A percentile compares a stretch with the other conserved stretches of the same genome.
phyloP scores from a whole-genome alignment of 2,888 invertebrate species.

The Ectemnius cavifrons region DNA sequence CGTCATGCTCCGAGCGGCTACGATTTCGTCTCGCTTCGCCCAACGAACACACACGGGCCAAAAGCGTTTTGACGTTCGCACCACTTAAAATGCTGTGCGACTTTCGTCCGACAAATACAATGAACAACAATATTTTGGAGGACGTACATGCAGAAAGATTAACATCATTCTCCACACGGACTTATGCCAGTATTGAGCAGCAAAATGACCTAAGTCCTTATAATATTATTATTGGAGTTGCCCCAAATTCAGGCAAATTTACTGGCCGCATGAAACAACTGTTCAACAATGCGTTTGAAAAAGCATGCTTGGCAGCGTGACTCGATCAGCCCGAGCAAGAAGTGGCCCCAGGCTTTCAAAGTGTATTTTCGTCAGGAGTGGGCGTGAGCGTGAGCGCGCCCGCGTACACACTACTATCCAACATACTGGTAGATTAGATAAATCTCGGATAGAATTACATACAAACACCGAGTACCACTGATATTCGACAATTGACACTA shows the following conservation, averaged over 20 bases:
- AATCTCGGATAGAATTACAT: slow-evolving; percentile 43
- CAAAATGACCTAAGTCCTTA: too few species aligned
- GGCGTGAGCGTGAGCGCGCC: slow-evolving; percentile 36
- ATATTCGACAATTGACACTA: too few species aligned
- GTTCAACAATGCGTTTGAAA: too few species aligned
- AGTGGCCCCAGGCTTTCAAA: too few species aligned
- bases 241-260: too few species aligned
- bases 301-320: too few species aligned
- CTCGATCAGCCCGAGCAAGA: too few species aligned
- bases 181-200: too few species aligned
- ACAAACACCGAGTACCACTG: background rate
- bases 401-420: background rate
- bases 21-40: slow-evolving; percentile 22
- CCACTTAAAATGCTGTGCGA: slow-evolving; percentile 39
- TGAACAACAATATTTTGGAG: slow-evolving; percentile 34
- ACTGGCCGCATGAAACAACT: too few species aligned
- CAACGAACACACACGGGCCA: slow-evolving; percentile 10
- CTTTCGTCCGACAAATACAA: slow-evolving; percentile 35
- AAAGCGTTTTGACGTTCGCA: slow-evolving; percentile 45
- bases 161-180: background rate
- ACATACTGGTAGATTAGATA: slow-evolving; percentile 39
- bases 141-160: background rate
- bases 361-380: slow-evolving; percentile 4
- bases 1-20: slow-evolving; percentile 7
- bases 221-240: too few species aligned